Percentiles rank a stretch among this genome's conserved stretches.
Evolutionary conservation across 2,888 invertebrate species (phyloP).

Genomic region (Lucinisca nassula): DNA sequence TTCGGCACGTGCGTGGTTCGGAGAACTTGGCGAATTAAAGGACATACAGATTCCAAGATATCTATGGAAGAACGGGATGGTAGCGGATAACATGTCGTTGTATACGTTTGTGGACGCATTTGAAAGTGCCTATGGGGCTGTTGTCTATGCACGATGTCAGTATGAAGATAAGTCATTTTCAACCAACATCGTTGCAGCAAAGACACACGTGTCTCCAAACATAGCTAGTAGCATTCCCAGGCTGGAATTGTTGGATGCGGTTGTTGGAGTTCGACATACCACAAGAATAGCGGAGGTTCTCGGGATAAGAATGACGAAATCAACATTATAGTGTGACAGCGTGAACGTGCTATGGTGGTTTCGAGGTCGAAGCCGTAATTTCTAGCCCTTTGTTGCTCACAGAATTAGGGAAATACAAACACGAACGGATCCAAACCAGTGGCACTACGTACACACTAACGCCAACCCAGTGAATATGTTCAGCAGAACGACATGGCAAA

Average conservation of each 20-base stretch:
- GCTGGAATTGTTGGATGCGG: neutral
- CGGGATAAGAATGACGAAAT: neutral
- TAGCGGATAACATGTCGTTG: neutral
- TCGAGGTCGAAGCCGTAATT: neutral
- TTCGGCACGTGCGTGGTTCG: neutral
- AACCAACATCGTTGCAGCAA: neutral
- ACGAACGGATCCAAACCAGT: neutral
- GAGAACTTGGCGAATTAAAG: neutral
- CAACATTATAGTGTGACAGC: neutral
- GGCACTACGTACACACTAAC: neutral
- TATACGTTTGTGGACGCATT: neutral
- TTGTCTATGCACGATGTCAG: neutral
- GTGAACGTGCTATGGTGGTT: neutral
- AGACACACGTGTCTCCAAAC: neutral
- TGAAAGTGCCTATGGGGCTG: neutral
- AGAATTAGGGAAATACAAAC: neutral
- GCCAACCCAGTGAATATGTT: neutral
- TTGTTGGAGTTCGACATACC: neutral
- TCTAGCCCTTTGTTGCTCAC: neutral
- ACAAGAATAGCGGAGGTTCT: neutral
- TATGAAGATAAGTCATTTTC: neutral
- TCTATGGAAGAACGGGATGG: neutral
- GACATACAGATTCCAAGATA: neutral
- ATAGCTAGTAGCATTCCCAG: neutral
- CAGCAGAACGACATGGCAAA: neutral